Base-by-base conservation (phyloP, 2,797 vertebrate genomes). In the Diceros bicornis region DNA sequence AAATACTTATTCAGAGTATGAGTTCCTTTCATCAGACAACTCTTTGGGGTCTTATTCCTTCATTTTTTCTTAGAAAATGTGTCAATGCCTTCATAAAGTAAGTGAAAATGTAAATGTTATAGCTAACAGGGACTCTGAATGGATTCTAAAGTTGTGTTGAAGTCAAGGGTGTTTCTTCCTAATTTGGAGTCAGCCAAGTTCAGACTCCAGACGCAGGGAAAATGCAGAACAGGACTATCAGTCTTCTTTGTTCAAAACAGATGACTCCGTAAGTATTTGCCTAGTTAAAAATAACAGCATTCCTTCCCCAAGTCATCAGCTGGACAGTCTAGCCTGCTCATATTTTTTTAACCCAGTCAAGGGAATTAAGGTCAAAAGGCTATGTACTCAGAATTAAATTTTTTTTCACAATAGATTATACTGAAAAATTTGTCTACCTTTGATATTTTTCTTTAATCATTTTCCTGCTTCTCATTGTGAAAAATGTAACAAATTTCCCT, bases 221-320 rank as follows among this genome's bases (percentile, higher is more conserved):
- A 98, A 98, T 72, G 96, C 96, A 97, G 89, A 96, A 82, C 95
- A 94, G 87, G 97, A 96, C 81, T 98, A 98, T 98, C 98, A 98
- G 96, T 98, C 98, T 98, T 98, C 98, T 98, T 98, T 98, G 98
- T 98, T 98, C 98, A 97, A 97, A 98, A 97, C 98, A 98, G 98
- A 99, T 98, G 98, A 98, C 98, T 97, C 90, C 81, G 90, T 97
- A 97, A 97, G 96, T 98, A 98, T 98, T 98, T 98, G 97, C 97
- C 97, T 97, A 96, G 97, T 98, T 99, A 98, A 99, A 98, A 99
- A 98, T 98, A 99, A 85, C 98, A 97, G 81, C 97, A 97, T 99
- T 98, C 97, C 97, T 97, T 98, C 96, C 97, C 72, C 59, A 47
- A 96, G 84, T 91, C 95, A 96, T 98, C 97, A 97, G 93, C 87